Conservation (phyloP, 1,140 invertebrate species). For the Pseudachorutes palmiensis region DNA sequence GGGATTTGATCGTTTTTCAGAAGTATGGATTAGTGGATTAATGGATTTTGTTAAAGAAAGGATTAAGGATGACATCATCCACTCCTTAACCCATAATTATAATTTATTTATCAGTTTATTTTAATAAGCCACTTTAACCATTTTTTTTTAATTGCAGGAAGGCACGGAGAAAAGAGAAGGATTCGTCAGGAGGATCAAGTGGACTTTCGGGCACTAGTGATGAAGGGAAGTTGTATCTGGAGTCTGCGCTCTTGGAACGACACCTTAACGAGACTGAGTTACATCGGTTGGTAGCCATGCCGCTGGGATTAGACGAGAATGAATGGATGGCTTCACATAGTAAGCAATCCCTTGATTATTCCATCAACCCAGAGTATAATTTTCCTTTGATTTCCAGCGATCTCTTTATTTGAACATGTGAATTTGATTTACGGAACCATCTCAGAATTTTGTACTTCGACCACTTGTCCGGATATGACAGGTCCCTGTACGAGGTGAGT, state of each 20-base stretch:
- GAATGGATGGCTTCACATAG: constrained; percentile 98
- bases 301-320: constrained; percentile 87
- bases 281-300: constrained; percentile 82
- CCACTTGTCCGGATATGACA: constrained; percentile 87
- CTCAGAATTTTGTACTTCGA: constrained; percentile 93
- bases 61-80: no score
- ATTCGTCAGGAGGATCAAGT: constrained; percentile 34
- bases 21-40: no score
- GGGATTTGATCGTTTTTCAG: no score
- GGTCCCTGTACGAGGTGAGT: constrained; percentile 79
- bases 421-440: constrained; percentile 95
- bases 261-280: constrained; percentile 87
- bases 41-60: no score
- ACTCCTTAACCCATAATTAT: no score
- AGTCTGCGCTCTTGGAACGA: constrained; percentile 83
- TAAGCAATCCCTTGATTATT: constrained; percentile 49
- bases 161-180: constrained; percentile 88
- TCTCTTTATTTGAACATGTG: constrained; percentile 96
- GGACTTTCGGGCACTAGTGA: constrained; percentile 51
- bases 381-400: constrained; percentile 61
- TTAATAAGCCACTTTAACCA: no score
- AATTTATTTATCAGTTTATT: no score
- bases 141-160: constrained; percentile 68
- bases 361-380: background rate
- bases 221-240: constrained; percentile 89